phyloP scores from a whole-genome alignment of 1,140 invertebrate species.

The Matsumurasca onukii region DNA sequence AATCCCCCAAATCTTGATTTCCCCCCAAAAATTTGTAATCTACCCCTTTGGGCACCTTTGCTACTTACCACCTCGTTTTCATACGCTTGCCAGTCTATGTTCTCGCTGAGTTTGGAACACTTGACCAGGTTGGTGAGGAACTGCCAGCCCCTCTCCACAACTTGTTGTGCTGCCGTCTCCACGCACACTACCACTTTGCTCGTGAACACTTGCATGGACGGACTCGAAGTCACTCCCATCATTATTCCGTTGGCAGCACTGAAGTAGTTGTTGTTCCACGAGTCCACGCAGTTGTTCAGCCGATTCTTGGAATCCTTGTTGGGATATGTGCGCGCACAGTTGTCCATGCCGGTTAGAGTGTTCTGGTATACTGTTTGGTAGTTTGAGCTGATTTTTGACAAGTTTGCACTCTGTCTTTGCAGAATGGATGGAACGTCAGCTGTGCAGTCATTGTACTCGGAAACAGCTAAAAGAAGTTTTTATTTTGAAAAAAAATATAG shows the following conservation, averaged over 20 bases:
- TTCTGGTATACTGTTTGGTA: neutral
- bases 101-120: constrained; percentile 5
- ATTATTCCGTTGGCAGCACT: neutral
- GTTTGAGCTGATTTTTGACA: neutral
- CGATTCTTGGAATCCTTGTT: constrained; percentile 1
- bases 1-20: neutral
- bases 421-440: neutral
- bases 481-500: too few relatives aligned
- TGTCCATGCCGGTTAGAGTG: neutral
- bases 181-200: neutral
- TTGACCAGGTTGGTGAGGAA: neutral
- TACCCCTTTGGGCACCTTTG: neutral
- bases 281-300: neutral
- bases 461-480: too few relatives aligned
- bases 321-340: neutral
- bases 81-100: neutral
- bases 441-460: too few relatives aligned
- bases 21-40: neutral
- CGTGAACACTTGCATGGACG: neutral
- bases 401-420: neutral
- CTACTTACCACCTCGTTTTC: neutral
- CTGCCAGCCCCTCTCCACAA: neutral
- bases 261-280: constrained; percentile 12
- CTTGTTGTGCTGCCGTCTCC: neutral
- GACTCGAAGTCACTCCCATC: neutral